Conservation (phyloP, 2,797 vertebrate genomes). For the Eulemur mongoz region DNA sequence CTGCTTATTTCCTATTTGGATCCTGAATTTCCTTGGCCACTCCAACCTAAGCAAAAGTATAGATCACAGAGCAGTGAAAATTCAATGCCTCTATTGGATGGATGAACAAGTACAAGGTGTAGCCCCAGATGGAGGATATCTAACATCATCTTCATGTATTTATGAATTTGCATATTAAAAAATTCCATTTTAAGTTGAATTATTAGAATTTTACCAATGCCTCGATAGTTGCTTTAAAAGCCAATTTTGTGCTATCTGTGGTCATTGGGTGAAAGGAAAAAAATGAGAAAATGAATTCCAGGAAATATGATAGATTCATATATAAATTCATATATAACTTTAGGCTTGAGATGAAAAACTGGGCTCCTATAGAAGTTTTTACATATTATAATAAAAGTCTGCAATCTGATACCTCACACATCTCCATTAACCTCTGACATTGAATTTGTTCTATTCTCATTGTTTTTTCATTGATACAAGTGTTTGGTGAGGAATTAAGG, state of each 20-base stretch:
- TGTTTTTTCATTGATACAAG: conserved; percentile 64
- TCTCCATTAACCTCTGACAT: conserved; percentile 48
- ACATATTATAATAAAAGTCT: background rate
- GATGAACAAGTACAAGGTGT: background rate
- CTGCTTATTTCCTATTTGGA: background rate
- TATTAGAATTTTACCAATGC: conserved; percentile 25
- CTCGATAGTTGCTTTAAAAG: background rate
- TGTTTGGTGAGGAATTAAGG: conserved; percentile 65
- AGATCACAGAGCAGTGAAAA: background rate
- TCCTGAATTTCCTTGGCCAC: background rate
- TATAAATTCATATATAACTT: conserved; percentile 3
- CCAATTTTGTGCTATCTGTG: background rate
- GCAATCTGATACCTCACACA: conserved; percentile 36
- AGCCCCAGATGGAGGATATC: background rate
- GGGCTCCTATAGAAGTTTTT: background rate
- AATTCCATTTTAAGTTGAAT: conserved; percentile 21
- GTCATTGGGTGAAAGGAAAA: background rate
- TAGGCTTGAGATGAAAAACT: conserved; percentile 18
- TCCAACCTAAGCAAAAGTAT: background rate
- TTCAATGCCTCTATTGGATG: background rate
- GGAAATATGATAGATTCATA: background rate
- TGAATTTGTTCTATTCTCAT: conserved; percentile 59
- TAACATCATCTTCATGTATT: background rate
- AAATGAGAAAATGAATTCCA: conserved; percentile 9
- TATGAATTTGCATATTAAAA: background rate